Conservation (phyloP, 1,140 invertebrate genomes). For the Drosophila melanica region DNA sequence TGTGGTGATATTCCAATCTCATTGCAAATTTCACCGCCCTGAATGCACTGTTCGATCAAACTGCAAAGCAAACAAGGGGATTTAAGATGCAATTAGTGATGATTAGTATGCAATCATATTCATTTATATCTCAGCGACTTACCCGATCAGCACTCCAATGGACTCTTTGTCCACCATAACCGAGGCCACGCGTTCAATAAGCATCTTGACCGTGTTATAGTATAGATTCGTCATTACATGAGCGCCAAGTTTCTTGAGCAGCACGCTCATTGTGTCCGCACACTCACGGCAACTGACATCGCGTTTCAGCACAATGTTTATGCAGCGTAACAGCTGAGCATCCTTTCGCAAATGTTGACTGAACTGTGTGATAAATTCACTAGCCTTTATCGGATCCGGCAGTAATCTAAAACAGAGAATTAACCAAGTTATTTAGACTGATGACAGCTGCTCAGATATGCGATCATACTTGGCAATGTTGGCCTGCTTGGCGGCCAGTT, state of each 20-base stretch:
- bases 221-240: conserved; percentile 97
- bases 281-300: conserved; percentile 96
- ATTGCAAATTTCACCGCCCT: conserved; percentile 84
- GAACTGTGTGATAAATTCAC: conserved; percentile 96
- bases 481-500: conserved; percentile 86
- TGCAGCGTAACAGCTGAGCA: conserved; percentile 89
- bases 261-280: conserved; percentile 89
- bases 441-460: neutral
- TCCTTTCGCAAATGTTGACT: conserved; percentile 92
- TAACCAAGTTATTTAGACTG: neutral
- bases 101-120: too few species aligned
- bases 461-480: conserved; percentile 74
- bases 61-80: conserved; percentile 34
- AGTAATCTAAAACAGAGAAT: conserved; percentile 84
- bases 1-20: conserved; percentile 91
- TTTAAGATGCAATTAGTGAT: neutral
- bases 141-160: conserved; percentile 89
- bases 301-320: conserved; percentile 94
- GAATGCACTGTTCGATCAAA: conserved; percentile 80
- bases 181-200: conserved; percentile 96
- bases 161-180: conserved; percentile 97
- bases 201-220: conserved; percentile 97
- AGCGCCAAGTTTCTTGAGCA: conserved; percentile 97
- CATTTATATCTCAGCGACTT: conserved; percentile 65
- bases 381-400: conserved; percentile 96